Percentiles rank a stretch among this genome's conserved stretches.
These are phyloP conservation scores for Hyles vespertilio DNA, from an alignment of 1,140 invertebrate genomes.

Conservation along the genomic window DNA sequence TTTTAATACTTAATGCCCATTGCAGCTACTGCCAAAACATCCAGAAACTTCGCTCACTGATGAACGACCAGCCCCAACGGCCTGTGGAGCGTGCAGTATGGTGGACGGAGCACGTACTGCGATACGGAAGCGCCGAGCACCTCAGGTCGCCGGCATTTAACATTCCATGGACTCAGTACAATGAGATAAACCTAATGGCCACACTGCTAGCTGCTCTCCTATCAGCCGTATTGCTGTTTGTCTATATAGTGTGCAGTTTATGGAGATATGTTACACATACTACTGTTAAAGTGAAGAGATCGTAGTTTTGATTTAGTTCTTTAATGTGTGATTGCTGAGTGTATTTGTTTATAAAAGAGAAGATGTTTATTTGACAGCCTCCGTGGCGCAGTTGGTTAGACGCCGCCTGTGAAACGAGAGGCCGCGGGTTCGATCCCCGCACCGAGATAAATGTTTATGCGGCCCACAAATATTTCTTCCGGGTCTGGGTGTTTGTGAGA, in stretches of 20 bases:
- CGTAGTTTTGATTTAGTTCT: no score
- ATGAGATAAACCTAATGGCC: constrained; percentile 34
- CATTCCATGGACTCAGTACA: constrained; percentile 22
- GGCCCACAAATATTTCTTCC: no score
- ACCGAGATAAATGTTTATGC: no score
- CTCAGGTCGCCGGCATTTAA: constrained; percentile 41
- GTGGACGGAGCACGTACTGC: constrained; percentile 72
- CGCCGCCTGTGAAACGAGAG: no score
- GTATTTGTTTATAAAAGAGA: no score
- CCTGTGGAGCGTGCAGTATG: constrained; percentile 62
- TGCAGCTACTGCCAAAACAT: constrained; percentile 10
- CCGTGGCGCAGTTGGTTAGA: no score
- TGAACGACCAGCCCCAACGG: constrained; percentile 72
- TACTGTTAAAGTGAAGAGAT: no score
- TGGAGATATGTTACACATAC: not conserved
- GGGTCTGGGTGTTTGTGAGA: no score
- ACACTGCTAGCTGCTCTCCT: not conserved
- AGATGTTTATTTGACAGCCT: no score
- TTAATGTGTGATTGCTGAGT: no score
- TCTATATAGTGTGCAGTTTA: not conserved
- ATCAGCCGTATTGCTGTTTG: not conserved
- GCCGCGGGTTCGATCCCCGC: no score
- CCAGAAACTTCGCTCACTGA: constrained; percentile 19
- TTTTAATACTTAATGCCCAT: not conserved
- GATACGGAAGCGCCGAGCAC: constrained; percentile 71